Evolutionary conservation across 2,113 vertebrate species (phyloP).

Genomic region (Heterotis niloticus): DNA sequence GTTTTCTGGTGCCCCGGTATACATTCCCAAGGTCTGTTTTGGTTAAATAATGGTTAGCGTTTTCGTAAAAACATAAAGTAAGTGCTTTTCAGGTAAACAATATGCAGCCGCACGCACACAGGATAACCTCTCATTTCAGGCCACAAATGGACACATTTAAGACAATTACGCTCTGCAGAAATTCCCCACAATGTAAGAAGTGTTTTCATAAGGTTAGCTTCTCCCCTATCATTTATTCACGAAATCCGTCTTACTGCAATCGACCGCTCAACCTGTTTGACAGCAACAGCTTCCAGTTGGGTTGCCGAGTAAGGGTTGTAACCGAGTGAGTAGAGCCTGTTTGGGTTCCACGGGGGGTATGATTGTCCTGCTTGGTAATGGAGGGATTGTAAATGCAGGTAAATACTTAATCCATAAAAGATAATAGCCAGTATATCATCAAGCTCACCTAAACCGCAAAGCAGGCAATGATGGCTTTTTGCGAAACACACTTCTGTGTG

Average conservation of each 20-base stretch:
- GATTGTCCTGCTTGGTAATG: neutral
- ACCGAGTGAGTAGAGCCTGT: neutral
- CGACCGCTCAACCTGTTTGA: neutral
- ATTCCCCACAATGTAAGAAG: constrained; percentile 24
- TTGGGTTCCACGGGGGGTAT: neutral
- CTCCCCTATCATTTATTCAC: neutral
- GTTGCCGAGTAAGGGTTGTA: neutral
- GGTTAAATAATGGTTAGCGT: neutral
- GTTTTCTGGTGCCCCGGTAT: neutral
- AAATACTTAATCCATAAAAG: neutral
- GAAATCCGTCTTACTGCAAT: neutral
- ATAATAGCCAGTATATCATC: neutral
- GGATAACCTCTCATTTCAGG: constrained; percentile 35
- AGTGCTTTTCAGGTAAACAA: constrained; percentile 15
- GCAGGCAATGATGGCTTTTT: neutral
- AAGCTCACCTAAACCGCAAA: neutral
- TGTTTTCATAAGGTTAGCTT: neutral
- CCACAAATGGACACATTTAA: constrained; percentile 31
- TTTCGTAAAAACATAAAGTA: neutral
- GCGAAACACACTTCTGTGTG: neutral
- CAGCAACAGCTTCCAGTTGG: neutral
- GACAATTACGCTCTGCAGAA: constrained; percentile 30
- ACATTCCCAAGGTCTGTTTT: neutral
- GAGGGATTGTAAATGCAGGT: neutral
- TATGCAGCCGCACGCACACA: constrained; percentile 16